These are phyloP conservation scores for Ornithorhynchus anatinus DNA, from an alignment of 2,113 vertebrate species.

Conservation along the genomic window DNA sequence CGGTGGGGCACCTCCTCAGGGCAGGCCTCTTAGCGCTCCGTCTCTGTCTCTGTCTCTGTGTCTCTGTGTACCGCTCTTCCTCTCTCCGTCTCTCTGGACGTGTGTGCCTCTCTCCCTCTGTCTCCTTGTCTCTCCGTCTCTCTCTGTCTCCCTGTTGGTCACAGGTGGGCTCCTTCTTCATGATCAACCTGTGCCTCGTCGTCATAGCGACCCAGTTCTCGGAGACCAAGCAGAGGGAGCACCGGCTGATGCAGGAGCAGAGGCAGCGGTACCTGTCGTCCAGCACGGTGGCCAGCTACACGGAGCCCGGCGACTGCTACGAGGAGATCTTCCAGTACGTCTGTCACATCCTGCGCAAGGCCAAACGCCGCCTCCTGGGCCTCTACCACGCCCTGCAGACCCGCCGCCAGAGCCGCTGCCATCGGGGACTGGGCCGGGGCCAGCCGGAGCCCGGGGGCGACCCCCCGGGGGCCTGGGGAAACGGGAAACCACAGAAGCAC, in stretches of 20 bases:
- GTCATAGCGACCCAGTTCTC: conserved; percentile 98
- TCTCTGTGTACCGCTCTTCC: neutral
- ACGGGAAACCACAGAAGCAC: neutral
- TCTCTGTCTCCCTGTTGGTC: conserved; percentile 48
- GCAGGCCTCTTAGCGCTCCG: conserved; percentile 36
- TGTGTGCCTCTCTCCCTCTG: neutral
- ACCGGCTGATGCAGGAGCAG: conserved; percentile 98
- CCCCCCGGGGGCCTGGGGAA: neutral
- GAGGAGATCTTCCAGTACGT: conserved; percentile 95
- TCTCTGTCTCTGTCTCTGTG: conserved; percentile 46
- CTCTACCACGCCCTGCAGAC: conserved; percentile 86
- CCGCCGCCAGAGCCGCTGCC: conserved; percentile 72
- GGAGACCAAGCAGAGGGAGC: conserved; percentile 96
- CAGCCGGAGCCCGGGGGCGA: conserved; percentile 59
- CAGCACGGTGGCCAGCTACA: conserved; percentile 91
- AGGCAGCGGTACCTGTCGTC: conserved; percentile 87
- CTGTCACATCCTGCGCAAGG: conserved; percentile 91
- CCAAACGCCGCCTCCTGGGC: conserved; percentile 77
- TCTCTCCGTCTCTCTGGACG: conserved; percentile 16
- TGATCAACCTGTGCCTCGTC: conserved; percentile 83
- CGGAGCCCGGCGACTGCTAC: conserved; percentile 93
- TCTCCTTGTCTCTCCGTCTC: neutral
- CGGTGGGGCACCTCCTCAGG: neutral
- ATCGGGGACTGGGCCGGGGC: conserved; percentile 72
- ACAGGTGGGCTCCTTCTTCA: conserved; percentile 80